Conservation (phyloP, 2,888 invertebrate genomes). For the Pristionchus mayeri region DNA sequence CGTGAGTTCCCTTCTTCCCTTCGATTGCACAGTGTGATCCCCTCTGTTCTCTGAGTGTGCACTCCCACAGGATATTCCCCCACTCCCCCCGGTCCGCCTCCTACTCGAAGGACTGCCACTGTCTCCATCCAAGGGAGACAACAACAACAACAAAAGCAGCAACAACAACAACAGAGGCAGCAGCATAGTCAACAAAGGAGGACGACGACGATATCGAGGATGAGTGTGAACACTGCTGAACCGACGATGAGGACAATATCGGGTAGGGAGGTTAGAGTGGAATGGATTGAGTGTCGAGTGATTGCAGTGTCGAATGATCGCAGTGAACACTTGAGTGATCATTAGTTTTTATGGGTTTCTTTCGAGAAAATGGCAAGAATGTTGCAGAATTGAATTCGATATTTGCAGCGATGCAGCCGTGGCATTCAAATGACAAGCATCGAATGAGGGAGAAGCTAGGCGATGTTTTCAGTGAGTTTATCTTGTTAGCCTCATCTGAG, state of each 20-base stretch:
- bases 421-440: conserved; percentile 68
- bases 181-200: neutral
- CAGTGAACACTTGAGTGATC: neutral
- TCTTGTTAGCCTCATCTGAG: too few species aligned
- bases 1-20: conserved; percentile 54
- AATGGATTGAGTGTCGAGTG: neutral
- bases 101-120: neutral
- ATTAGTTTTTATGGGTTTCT: neutral
- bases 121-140: neutral
- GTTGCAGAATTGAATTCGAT: neutral
- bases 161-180: neutral
- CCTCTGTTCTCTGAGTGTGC: neutral
- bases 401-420: conserved; percentile 64
- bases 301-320: neutral
- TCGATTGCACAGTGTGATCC: neutral
- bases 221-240: neutral
- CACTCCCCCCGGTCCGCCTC: neutral
- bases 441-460: conserved; percentile 64
- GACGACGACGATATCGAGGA: neutral
- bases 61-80: neutral
- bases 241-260: conserved; percentile 41
- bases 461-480: conserved; percentile 60
- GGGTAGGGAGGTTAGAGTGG: neutral
- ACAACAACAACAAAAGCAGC: neutral
- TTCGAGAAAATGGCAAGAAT: neutral